A percentile compares a stretch with the other conserved stretches of the same genome.
Conservation (phyloP, 2,113 vertebrate genomes). For the Phrynosoma platyrhinos region DNA sequence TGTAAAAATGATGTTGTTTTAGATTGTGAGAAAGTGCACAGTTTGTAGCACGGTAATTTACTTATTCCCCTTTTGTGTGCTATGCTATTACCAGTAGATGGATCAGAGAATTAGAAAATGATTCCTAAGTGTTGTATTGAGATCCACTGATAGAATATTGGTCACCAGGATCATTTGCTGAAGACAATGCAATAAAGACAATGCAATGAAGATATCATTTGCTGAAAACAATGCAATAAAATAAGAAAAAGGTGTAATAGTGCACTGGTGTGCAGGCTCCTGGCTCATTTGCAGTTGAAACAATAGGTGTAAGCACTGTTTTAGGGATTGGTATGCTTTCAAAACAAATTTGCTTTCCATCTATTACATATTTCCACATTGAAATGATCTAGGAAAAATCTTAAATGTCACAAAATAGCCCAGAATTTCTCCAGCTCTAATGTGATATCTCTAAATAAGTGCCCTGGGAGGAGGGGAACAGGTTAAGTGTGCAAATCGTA, state of each 20-base stretch:
- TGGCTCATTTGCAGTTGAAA: not conserved
- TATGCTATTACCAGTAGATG: not conserved
- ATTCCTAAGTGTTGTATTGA: not conserved
- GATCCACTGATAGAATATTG: not conserved
- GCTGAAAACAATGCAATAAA: not conserved
- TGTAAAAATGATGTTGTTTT: not conserved
- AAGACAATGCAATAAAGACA: too few species aligned
- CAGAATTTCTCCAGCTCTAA: too few species aligned
- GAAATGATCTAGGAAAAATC: not conserved
- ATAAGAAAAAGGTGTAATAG: not conserved
- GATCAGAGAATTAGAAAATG: not conserved
- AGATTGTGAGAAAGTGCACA: not conserved
- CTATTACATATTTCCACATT: not conserved
- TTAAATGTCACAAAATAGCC: not conserved
- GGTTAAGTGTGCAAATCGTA: not conserved
- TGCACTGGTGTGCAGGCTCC: not conserved
- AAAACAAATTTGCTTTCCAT: not conserved
- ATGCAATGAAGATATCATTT: too few species aligned
- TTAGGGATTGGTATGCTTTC: not conserved
- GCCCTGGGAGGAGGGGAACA: not conserved
- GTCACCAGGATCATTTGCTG: not conserved
- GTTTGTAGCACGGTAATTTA: not conserved
- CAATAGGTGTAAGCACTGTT: not conserved
- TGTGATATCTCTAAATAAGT: not conserved
- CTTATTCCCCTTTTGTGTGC: not conserved